Base-by-base conservation (phyloP, 1,140 invertebrate species). In the Drosophila watanabei region DNA sequence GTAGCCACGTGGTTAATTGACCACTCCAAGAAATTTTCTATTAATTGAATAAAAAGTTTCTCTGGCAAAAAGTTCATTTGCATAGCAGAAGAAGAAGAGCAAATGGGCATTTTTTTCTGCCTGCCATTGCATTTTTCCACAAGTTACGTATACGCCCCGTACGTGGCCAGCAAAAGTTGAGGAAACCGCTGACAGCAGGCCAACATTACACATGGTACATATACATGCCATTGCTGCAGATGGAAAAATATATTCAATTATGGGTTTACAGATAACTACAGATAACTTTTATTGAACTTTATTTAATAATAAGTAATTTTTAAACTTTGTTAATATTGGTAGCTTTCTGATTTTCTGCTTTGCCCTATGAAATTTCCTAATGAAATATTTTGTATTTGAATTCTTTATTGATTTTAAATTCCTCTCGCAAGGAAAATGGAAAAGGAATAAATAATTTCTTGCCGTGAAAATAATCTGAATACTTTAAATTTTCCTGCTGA, bases 21-120 rank as follows among this genome's bases (percentile, higher is more conserved):
- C 81, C 86, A 76, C 75, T 70, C 52, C 39, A 45, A 39, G 54
- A 69, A 78, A 77, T 65, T 60, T 77, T 62, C 65, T 64, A 89
- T 89, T 87, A 88, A 87, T 87, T 87, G 72, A 83, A 88, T 72
- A 73, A 64, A 86, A 79, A 63, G 65, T 79, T 82, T 63, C 69
- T 41, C 62, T n/a, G 28, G 13, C 35, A 16, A 33, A 79, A 82
- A 87, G 64, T 82, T n/a, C 28, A 83, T 76, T 84, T 80, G 46
- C 76, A 75, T 73, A 16, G 68, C 32, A 52, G 45, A 20, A 28
- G 37, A 24, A 24, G 28, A n/a, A 39, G 28, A 2, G 10, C 33
- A 37, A 35, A 24, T 28, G 14, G 10, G 4, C 3, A 0, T 24
- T n/a, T n/a, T n/a, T 35, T 54, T 62, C 37, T 69, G 32, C 24